Evolutionary conservation across 2,113 vertebrate species (phyloP), one percentile per base, ranked within the genome.

Genomic region (Nestor notabilis): DNA sequence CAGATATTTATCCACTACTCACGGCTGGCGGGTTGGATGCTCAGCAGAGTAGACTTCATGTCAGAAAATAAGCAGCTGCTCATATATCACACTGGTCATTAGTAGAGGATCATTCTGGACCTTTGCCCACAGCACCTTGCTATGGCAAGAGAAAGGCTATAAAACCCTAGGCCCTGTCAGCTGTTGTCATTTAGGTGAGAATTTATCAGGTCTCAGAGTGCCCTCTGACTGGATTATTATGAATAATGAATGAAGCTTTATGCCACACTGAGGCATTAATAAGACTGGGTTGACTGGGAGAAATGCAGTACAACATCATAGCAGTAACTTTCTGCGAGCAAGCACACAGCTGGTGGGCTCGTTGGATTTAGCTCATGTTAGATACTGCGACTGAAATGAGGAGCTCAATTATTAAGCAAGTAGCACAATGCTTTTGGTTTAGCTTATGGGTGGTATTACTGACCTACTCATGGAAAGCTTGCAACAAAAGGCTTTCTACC

Each of bases 201-300:
- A 99, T 99, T 99, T 99, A 99, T 99, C 99, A 99, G 99, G 98
- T 98, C 98, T 98, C 97, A 90, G 92, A 97, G 98, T 99, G 99
- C 99, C 99, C 99, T 99, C 99, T 98, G 98, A 99, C 98, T 99
- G 98, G 97, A 97, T 98, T 94, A 97, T 98, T 98, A 99, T 99
- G 99, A 99, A 99, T 99, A 99, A 99, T 99, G 99, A 99, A 99
- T 99, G 99, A 99, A 98, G 98, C 98, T 98, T 98, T 98, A 98
- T 98, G 98, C 98, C 98, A 98, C 98, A 96, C 98, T 95, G 97
- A 96, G 98, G 98, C 98, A 98, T 99, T 99, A 99, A 99, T 99
- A 99, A 99, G 98, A 98, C 98, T 98, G 98, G 98, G 98, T 98
- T 97, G 98, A 98, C 98, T 98, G 97, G 98, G 97, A 98, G 98